phyloP scores from a whole-genome alignment of 2,113 vertebrate species.

The Columbina picui region DNA sequence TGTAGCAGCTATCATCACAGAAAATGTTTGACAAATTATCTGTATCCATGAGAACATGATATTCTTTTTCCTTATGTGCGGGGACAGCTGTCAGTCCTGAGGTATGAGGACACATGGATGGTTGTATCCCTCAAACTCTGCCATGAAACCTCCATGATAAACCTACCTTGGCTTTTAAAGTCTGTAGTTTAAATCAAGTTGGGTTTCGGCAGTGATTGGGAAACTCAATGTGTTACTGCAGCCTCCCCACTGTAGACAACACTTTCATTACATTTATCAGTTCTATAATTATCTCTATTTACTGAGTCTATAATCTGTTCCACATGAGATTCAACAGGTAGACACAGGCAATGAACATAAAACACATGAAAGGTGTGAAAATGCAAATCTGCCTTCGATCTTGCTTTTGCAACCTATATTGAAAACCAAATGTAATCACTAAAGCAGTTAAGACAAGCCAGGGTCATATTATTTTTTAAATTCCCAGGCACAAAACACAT shows the following conservation, averaged over 20 bases:
- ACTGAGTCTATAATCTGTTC: background rate
- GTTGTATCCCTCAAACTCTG: background rate
- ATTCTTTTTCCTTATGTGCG: background rate
- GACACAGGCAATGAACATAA: background rate
- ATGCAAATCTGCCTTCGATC: background rate
- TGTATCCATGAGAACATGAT: background rate
- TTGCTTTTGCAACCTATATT: background rate
- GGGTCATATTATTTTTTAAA: background rate
- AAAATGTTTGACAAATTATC: background rate
- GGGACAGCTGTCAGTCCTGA: background rate
- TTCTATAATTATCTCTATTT: background rate
- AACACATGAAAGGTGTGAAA: background rate
- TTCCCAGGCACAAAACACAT: background rate
- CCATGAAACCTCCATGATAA: background rate
- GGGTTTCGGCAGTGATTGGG: background rate
- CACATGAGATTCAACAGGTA: background rate
- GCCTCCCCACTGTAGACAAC: background rate
- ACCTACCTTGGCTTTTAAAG: background rate
- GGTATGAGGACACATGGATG: rapidly evolving
- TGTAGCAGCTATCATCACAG: background rate
- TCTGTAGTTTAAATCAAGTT: background rate
- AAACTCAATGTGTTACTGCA: background rate
- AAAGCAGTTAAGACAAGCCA: background rate
- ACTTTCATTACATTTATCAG: background rate
- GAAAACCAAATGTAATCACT: background rate